Percentiles rank a stretch among this genome's conserved stretches.
phyloP scores from a whole-genome alignment of 1,140 invertebrate genomes.

The Maconellicoccus hirsutus region DNA sequence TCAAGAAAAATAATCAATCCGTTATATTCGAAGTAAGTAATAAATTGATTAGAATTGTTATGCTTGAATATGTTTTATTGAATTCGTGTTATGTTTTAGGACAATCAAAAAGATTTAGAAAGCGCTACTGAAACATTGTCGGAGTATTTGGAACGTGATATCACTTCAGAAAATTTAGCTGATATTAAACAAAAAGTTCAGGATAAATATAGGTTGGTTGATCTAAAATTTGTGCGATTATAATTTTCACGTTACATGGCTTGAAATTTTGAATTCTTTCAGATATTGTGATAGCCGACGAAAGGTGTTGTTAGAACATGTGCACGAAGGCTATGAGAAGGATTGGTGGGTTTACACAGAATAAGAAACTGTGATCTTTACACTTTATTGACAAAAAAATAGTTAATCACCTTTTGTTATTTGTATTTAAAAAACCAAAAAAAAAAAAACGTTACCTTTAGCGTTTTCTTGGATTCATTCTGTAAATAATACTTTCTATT shows the following conservation, averaged over 20 bases:
- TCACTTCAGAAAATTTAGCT: conserved; percentile 91
- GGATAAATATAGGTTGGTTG: conserved; percentile 86
- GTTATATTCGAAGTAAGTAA: conserved; percentile 80
- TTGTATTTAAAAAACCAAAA: too few relatives aligned
- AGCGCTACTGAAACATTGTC: conserved; percentile 92
- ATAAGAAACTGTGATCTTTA: conserved; percentile 37
- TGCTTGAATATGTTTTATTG: background rate
- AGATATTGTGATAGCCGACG: conserved; percentile 95
- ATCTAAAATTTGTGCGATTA: background rate
- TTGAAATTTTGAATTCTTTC: conserved; percentile 33
- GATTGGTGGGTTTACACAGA: conserved; percentile 94
- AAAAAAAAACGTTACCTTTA: background rate
- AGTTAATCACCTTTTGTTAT: conserved; percentile 9
- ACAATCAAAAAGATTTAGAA: conserved; percentile 97
- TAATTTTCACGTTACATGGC: background rate
- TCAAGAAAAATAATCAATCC: conserved; percentile 96
- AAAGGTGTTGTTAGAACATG: conserved; percentile 88
- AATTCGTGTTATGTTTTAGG: conserved; percentile 37
- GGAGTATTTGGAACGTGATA: conserved; percentile 95
- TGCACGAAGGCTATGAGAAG: conserved; percentile 96
- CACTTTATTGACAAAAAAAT: conserved; percentile 23
- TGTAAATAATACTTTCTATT: background rate
- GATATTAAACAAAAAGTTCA: conserved; percentile 99
- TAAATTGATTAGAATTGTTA: background rate
- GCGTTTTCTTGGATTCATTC: background rate